These are phyloP conservation scores for Neogale vison DNA, from an alignment of 2,113 vertebrate genomes.

Conservation along the genomic window DNA sequence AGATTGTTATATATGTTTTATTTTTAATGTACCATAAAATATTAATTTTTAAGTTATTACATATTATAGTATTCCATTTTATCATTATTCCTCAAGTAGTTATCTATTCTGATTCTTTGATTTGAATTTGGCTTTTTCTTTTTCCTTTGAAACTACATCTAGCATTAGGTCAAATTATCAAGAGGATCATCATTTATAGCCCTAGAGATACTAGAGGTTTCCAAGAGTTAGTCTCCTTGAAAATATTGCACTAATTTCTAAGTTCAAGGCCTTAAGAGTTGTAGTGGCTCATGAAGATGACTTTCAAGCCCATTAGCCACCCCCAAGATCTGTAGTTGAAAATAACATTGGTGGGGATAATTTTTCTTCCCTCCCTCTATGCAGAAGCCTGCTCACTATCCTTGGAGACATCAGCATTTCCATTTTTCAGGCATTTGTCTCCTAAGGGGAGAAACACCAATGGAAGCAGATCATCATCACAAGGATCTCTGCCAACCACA, in stretches of 20 bases:
- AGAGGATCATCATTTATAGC: background rate
- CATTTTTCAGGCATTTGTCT: background rate
- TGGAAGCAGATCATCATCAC: slow-evolving; percentile 29
- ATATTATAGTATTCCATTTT: background rate
- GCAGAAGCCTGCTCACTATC: background rate
- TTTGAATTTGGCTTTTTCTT: background rate
- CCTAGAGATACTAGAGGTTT: background rate
- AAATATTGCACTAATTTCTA: background rate
- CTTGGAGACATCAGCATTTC: background rate
- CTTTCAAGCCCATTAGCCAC: slow-evolving; percentile 12
- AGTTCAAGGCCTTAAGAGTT: background rate
- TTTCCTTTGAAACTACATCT: background rate
- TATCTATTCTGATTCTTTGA: background rate
- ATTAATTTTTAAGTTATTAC: background rate
- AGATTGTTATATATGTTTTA: background rate
- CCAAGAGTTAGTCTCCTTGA: background rate
- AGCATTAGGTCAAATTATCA: background rate
- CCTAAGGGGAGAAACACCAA: background rate
- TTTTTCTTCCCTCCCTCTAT: background rate
- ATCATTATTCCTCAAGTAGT: background rate
- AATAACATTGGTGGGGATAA: background rate
- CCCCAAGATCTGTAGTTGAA: background rate
- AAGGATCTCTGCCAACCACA: slow-evolving; percentile 47
- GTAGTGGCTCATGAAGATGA: background rate
- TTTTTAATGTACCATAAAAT: background rate